phyloP scores from a whole-genome alignment of 1,140 invertebrate species.

The Atopsyche davidsoni region DNA sequence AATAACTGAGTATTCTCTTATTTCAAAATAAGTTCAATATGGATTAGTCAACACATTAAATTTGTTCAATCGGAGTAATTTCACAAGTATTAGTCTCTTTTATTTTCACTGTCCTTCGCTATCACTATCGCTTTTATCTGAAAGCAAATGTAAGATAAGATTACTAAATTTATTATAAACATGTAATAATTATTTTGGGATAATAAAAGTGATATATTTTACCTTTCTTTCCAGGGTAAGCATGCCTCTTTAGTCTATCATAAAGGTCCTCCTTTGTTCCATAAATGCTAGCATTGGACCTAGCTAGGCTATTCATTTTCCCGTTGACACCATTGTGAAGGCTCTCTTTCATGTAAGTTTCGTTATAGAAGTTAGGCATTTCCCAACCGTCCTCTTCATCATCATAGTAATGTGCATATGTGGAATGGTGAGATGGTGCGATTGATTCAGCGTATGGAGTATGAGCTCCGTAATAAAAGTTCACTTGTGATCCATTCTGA shows the following conservation, averaged over 20 bases:
- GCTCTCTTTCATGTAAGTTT: constrained; percentile 94
- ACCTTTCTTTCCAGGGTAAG: constrained; percentile 95
- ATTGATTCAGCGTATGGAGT: constrained; percentile 91
- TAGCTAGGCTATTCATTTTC: constrained; percentile 84
- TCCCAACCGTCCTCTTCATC: constrained; percentile 95
- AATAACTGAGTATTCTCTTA: constrained; percentile 14
- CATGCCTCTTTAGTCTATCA: constrained; percentile 90
- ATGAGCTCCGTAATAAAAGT: constrained; percentile 90
- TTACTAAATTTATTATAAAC: background rate
- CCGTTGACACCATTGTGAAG: constrained; percentile 67
- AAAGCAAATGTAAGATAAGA: constrained; percentile 38
- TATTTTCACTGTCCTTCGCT: constrained; percentile 70
- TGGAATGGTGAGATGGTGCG: constrained; percentile 90
- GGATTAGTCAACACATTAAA: too few relatives aligned
- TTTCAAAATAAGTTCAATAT: too few relatives aligned
- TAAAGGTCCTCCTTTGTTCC: constrained; percentile 94
- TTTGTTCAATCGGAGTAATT: too few relatives aligned
- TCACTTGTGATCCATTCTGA: constrained; percentile 86
- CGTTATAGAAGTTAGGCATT: constrained; percentile 96
- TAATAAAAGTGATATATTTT: constrained; percentile 24
- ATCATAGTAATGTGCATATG: constrained; percentile 92
- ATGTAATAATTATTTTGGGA: background rate
- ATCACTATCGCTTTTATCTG: constrained; percentile 89
- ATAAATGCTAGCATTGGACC: constrained; percentile 89
- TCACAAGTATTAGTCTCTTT: too few relatives aligned